A percentile compares a stretch with the other conserved stretches of the same genome.
Conservation (phyloP, 2,113 vertebrate genomes). For the Butorides virescens region DNA sequence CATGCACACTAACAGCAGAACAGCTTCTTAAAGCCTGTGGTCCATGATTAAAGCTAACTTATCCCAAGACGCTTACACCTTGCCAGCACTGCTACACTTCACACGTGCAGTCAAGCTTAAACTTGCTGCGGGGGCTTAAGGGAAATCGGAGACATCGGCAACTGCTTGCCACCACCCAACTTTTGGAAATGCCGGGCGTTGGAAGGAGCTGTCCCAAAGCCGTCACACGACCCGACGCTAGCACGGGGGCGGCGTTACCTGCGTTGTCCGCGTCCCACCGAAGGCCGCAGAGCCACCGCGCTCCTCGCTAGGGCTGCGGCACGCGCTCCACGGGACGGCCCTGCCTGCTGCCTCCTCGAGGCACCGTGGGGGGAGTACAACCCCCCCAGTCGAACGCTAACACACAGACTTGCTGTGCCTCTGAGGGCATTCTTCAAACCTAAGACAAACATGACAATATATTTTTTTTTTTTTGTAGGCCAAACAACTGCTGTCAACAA, state of each 20-base stretch:
- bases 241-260: background rate
- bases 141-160: background rate
- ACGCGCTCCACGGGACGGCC: accelerated
- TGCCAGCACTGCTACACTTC: background rate
- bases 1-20: background rate
- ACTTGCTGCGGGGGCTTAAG: background rate
- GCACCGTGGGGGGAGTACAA: too few species aligned
- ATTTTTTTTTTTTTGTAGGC: background rate
- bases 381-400: background rate
- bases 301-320: background rate
- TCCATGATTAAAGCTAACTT: background rate
- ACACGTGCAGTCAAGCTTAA: background rate
- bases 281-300: background rate
- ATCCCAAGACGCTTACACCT: background rate
- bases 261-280: background rate
- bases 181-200: background rate
- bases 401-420: background rate
- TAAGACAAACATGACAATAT: background rate
- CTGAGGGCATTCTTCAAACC: background rate
- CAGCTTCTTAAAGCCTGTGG: background rate
- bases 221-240: background rate
- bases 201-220: background rate
- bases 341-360: background rate
- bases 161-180: too few species aligned
- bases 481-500: background rate